Evolutionary conservation across 2,797 vertebrate genomes (phyloP).

Genomic region (Hypotaenidia philippensis): DNA sequence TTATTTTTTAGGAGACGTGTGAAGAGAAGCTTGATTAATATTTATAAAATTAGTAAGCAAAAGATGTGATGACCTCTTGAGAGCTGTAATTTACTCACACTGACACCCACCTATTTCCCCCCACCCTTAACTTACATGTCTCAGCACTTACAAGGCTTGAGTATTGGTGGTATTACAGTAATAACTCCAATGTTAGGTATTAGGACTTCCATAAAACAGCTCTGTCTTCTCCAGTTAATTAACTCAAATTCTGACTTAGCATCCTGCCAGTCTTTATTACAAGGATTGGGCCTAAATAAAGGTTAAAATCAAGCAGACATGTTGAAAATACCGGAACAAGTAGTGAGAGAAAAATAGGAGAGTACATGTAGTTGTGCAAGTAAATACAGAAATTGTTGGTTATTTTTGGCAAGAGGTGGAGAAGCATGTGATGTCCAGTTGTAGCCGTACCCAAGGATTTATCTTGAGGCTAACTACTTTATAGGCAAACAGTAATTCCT

Average conservation of each 20-base stretch:
- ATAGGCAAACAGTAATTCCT: slow-evolving; percentile 21
- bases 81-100: background rate
- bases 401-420: slow-evolving; percentile 46
- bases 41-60: slow-evolving; percentile 10
- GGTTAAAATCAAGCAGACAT: background rate
- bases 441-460: slow-evolving; percentile 34
- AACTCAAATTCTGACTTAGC: background rate
- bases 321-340: slow-evolving; percentile 5
- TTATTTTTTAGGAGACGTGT: background rate
- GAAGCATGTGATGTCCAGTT: slow-evolving; percentile 10
- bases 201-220: background rate
- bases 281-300: background rate
- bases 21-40: slow-evolving; percentile 10
- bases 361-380: slow-evolving; percentile 22
- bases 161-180: background rate
- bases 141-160: background rate
- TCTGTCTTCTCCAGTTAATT: background rate
- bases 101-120: background rate
- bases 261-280: background rate
- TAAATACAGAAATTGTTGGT: slow-evolving; percentile 51
- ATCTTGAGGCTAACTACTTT: slow-evolving; percentile 10
- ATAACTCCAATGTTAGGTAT: background rate
- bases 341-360: slow-evolving; percentile 31
- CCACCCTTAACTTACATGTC: background rate
- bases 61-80: background rate